Percentiles rank a stretch among this genome's conserved stretches.
phyloP scores from a whole-genome alignment of 2,797 vertebrate species.

The Phrynocephalus guinanensis region DNA sequence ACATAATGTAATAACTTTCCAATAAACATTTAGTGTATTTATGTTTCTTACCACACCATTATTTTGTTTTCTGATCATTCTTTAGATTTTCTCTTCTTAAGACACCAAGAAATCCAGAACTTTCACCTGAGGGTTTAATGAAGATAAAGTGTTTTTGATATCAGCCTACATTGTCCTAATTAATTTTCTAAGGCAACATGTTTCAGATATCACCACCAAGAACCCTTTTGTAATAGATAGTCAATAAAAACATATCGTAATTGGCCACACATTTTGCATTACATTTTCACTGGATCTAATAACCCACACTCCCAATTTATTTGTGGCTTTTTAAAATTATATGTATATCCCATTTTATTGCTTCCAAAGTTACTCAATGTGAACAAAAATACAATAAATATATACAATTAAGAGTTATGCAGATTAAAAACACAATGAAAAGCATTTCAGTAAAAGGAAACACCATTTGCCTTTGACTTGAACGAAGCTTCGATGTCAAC shows the following conservation, averaged over 20 bases:
- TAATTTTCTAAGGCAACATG: neutral
- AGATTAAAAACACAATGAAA: neutral
- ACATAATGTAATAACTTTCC: neutral
- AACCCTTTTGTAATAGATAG: neutral
- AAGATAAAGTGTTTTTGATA: neutral
- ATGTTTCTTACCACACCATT: conserved; percentile 6
- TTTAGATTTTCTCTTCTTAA: neutral
- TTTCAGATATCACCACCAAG: neutral
- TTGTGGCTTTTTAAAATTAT: neutral
- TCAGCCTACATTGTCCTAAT: neutral
- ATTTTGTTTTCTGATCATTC: too few relatives aligned
- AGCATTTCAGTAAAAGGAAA: neutral
- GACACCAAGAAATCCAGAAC: neutral
- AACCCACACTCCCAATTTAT: neutral
- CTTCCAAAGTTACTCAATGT: neutral
- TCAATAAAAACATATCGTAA: neutral
- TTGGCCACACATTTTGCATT: neutral
- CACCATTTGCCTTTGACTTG: neutral
- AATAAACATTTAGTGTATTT: neutral
- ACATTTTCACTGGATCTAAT: neutral
- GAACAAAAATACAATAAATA: neutral
- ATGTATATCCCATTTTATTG: neutral
- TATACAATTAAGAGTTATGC: neutral
- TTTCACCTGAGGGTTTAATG: neutral
- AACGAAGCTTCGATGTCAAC: neutral